Evolutionary conservation across 2,113 vertebrate genomes (phyloP), one percentile per base, ranked within the genome.

Genomic region (Oceanites oceanicus): DNA sequence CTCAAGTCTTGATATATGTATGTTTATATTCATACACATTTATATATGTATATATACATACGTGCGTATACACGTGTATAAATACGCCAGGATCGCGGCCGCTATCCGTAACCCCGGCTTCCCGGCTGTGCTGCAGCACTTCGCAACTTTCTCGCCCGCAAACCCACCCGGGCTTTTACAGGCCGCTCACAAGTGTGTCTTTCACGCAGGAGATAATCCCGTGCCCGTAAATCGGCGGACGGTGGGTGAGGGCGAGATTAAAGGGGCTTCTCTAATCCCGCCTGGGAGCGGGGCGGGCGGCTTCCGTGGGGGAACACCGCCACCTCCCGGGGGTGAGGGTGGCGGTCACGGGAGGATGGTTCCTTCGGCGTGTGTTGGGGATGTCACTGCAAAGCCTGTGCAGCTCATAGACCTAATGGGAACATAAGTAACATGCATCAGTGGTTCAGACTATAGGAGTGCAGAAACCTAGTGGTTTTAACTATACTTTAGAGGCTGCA

Each of bases 301-400:
- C 22, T 90, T 97, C 93, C 78, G 49, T 73, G 95, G 93, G 94
- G 96, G 85, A 97, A 98, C 93, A 98, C 96, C 94, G 97, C 98
- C 98, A 97, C 97, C 98, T 98, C 97, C 96, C 96, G 98, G 30
- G 27, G 27, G 12, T 53, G 79, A 66, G 92, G 55, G 40, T 11
- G 30, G 61, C 7, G 11, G 22, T 45, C 27, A 12, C 56, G 59
- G 86, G 13, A 68, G 34, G 16, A 17, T 34, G 26, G 12, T 53
- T 42, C 68, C 50, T 40, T 63, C 3, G 3, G 32, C 50, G 3
- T 5, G 4, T 7, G 5, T 22, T 71, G n/a, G 68, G 50, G 50
- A 27, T 62, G 55, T 30, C 72, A 3, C 40, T 44, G 56, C 85
- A 40, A 44, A 96, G 38, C 42, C 88, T 12, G 7, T 13, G 11